A percentile compares a stretch with the other conserved stretches of the same genome.
Conservation (phyloP, 1,140 invertebrate genomes). For the Ceratina japonica region DNA sequence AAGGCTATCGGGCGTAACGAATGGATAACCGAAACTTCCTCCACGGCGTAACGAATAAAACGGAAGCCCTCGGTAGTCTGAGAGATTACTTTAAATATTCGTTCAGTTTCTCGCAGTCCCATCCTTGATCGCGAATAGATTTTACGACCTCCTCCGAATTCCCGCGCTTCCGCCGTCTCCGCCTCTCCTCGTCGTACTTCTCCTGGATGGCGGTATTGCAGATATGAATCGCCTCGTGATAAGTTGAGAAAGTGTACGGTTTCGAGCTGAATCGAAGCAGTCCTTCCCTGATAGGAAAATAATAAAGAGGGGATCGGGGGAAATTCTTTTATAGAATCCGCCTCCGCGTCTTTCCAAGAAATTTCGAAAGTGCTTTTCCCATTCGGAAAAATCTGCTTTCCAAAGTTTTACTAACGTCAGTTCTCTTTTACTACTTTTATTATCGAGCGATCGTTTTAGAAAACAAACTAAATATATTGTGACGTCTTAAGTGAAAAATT, state of each 20-base stretch:
- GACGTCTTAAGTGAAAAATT: no score
- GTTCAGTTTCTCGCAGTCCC: constrained; percentile 89
- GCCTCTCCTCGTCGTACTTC: constrained; percentile 85
- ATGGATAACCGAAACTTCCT: constrained; percentile 53
- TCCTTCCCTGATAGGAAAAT: constrained; percentile 82
- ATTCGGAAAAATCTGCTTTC: neutral
- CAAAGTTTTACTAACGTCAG: no score
- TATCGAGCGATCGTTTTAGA: no score
- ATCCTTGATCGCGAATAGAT: constrained; percentile 91
- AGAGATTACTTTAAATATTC: constrained; percentile 82
- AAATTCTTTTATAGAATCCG: constrained; percentile 38
- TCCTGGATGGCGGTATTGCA: constrained; percentile 96
- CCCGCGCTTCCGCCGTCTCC: constrained; percentile 54
- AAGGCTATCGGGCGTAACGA: constrained; percentile 31
- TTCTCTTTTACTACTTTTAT: no score
- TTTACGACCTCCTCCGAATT: constrained; percentile 78
- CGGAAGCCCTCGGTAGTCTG: neutral
- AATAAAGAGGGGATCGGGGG: constrained; percentile 13
- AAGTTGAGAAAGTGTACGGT: constrained; percentile 89
- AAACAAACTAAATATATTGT: neutral
- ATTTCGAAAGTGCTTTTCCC: neutral
- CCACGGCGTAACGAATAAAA: constrained; percentile 3
- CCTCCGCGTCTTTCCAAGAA: constrained; percentile 15
- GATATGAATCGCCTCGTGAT: constrained; percentile 93
- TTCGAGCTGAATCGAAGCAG: constrained; percentile 95